phyloP scores from a whole-genome alignment of 2,797 vertebrate genomes.

The Malurus leucopterus region DNA sequence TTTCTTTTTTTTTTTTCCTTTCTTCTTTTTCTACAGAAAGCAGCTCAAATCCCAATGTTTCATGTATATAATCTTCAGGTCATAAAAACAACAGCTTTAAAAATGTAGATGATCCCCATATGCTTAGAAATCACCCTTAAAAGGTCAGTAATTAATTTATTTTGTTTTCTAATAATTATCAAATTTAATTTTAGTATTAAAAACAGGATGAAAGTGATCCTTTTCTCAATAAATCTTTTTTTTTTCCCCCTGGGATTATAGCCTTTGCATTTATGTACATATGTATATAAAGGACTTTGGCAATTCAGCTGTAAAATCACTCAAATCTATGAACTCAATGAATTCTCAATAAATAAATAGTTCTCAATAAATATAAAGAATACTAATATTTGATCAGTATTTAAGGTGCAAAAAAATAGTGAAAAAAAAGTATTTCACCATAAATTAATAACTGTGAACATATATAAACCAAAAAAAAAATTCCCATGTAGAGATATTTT shows the following conservation, averaged over 20 bases:
- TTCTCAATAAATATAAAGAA: background rate
- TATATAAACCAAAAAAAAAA: background rate
- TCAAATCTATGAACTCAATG: background rate
- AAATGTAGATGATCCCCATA: conserved; percentile 24
- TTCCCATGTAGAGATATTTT: background rate
- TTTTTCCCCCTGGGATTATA: background rate
- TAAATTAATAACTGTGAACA: background rate
- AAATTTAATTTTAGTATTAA: background rate
- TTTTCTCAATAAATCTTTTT: background rate
- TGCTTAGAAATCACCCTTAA: conserved; percentile 4
- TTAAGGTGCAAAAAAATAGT: background rate
- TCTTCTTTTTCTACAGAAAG: background rate
- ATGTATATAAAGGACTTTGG: background rate
- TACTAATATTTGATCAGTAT: background rate
- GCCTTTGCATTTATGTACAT: background rate
- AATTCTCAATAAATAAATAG: background rate
- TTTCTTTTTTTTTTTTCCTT: background rate
- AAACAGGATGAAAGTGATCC: conserved; percentile 17
- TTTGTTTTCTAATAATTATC: background rate
- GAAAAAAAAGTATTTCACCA: background rate
- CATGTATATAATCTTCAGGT: background rate
- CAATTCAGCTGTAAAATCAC: background rate
- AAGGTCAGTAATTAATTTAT: conserved; percentile 32
- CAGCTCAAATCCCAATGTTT: conserved; percentile 1
- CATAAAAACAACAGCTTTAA: conserved; percentile 17